These are phyloP conservation scores for Priocnemis perturbator DNA, from an alignment of 2,888 invertebrate species.

Conservation along the genomic window DNA sequence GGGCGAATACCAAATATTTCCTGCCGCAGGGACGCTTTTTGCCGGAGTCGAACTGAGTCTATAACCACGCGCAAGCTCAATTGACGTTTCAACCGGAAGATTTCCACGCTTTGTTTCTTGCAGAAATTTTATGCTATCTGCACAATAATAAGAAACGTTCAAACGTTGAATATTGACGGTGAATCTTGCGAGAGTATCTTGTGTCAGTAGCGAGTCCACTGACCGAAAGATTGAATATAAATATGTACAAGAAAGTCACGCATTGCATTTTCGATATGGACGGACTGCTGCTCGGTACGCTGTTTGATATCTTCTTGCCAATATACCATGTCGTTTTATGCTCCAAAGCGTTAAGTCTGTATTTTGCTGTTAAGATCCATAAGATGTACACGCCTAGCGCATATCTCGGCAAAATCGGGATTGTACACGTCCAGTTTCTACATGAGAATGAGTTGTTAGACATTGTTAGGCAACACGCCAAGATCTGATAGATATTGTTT, in stretches of 20 bases:
- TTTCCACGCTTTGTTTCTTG: too few species aligned
- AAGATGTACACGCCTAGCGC: neutral
- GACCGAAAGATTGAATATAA: slow-evolving; percentile 28
- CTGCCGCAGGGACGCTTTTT: too few species aligned
- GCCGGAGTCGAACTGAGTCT: too few species aligned
- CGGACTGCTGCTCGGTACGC: slow-evolving; percentile 68
- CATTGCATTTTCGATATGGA: slow-evolving; percentile 73
- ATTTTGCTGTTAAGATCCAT: slow-evolving; percentile 5
- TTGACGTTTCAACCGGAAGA: too few species aligned
- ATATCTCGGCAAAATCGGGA: too few species aligned
- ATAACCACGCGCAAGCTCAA: too few species aligned
- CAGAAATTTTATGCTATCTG: too few species aligned
- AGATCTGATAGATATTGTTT: neutral
- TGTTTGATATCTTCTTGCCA: slow-evolving; percentile 8
- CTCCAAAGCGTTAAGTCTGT: slow-evolving; percentile 1
- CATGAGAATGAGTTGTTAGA: slow-evolving; percentile 5
- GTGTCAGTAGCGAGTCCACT: neutral
- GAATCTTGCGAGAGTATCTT: too few species aligned
- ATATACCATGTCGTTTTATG: slow-evolving; percentile 8
- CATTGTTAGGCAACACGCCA: neutral
- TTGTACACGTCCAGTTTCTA: too few species aligned
- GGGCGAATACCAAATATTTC: too few species aligned
- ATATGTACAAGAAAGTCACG: slow-evolving; percentile 61
- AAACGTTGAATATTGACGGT: too few species aligned
- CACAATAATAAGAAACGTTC: too few species aligned